Base-by-base conservation (phyloP, 2,113 vertebrate genomes). In the Myrmecophaga tridactyla region DNA sequence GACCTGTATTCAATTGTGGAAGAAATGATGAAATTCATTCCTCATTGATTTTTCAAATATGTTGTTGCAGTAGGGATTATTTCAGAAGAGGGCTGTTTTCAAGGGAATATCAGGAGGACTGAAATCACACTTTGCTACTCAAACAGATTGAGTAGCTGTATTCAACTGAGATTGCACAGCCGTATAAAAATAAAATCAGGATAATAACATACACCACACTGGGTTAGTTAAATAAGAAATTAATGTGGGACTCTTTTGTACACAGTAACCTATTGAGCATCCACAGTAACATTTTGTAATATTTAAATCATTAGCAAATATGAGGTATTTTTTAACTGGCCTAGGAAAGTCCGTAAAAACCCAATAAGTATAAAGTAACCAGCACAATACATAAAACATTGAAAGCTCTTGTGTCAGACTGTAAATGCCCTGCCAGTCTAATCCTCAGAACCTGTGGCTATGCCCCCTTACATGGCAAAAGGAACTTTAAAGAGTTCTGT, bases 1-100 rank as follows among this genome's bases (percentile, higher is more conserved):
- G 96, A 97, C 78, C 39, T 95, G 83, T 92, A 95, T 96, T 96
- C 88, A 67, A 97, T 96, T 95, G 97, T 20, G 65, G 81, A 94
- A 78, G 73, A 94, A 97, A 96, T 78, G 94, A 92, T 84, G 63
- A 94, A 94, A 95, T 94, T 90, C 62, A 86, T 80, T 95, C 92
- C 94, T 88, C 86, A 91, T 29, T 96, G 93, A 94, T 86, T 95
- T 96, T 90, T 96, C 72, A 90, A 94, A 86, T 41, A 62, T 78
- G 31, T 90, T 83, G 4, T 63, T 94, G 31, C 73, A 90, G 39
- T 10, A 86, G 51, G 88, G 73, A 88, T 92, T 87, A 60, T 83
- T 95, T 90, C 56, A 65, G 72, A 69, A 90, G 46, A 88, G 25
- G 63, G 10, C 31, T 63, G 41, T 86, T 93, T 95, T 34, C 9